Evolutionary conservation across 2,888 invertebrate species (phyloP), one percentile per base, ranked within the genome.

Genomic region (Perizoma flavofasciatum): DNA sequence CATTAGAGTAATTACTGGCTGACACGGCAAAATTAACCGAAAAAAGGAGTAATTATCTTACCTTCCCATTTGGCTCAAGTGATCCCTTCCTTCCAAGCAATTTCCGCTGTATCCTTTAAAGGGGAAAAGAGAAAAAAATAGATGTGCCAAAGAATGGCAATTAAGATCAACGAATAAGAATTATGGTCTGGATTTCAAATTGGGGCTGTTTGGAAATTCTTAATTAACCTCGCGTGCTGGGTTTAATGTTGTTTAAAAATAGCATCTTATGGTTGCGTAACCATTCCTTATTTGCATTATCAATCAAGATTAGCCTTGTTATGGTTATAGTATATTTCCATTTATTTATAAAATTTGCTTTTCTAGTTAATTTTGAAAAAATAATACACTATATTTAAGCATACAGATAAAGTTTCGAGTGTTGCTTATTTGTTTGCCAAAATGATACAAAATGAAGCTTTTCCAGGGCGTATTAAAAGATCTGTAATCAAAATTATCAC

Each of bases 41-140:
- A 78, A 75, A 76, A 22, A 81, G 77, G 72, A 68, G 79, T 83
- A 86, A 88, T 87, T 87, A 86, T 79, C 74, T 72, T 80, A 81
- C 77, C 82, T 83, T 78, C 80, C 81, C 82, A 82, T 86, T 84
- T 79, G 77, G 72, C 73, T 79, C 74, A 80, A 86, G 83, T 77
- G 76, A 83, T 83, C 83, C 81, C 76, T 82, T 82, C 79, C 81
- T 87, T 88, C 85, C 87, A 80, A 77, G 81, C 81, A 87, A 89
- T 89, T 89, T 88, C 87, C 88, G 83, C 71, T 79, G 71, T 74
- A 77, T 77, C 69, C 71, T 71, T 68, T 81, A 83, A 82, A 79
- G 79, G 76, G 80, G 80, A 85, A 82, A 80, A 79, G 77, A 81
- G 80, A 73, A 74, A 75, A 74, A 74, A 77, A 74, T 64, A 72